Conservation (phyloP, 2,888 invertebrate genomes). For the Apocheima hispidaria region DNA sequence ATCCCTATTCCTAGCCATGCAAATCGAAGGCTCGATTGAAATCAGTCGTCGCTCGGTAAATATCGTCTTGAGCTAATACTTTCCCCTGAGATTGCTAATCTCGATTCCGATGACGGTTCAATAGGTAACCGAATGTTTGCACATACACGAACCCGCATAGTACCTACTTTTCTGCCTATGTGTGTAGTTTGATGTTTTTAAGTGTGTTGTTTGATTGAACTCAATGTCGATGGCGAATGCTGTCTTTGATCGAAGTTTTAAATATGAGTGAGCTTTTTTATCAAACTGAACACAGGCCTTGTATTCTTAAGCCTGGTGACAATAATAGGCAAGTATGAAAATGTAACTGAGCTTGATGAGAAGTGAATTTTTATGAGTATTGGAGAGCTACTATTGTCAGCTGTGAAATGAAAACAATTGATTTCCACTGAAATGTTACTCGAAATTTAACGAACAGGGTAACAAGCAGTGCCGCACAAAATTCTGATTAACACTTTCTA, state of each 20-base stretch:
- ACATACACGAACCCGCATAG: conserved; percentile 43
- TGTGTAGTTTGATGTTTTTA: conserved; percentile 42
- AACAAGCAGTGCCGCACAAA: no score
- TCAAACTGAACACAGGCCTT: not conserved
- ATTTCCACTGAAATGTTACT: no score
- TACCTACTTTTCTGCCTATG: conserved; percentile 32
- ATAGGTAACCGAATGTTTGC: conserved; percentile 37
- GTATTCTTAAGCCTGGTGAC: no score
- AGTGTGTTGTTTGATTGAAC: not conserved
- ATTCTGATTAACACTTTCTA: no score
- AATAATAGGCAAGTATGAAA: no score
- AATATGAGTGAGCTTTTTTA: conserved; percentile 18
- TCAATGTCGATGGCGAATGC: conserved; percentile 4
- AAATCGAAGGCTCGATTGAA: conserved; percentile 79
- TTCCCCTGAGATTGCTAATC: conserved; percentile 80
- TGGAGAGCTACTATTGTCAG: no score
- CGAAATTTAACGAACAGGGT: no score
- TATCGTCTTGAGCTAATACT: conserved; percentile 82
- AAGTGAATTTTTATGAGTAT: no score
- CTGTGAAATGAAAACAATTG: no score
- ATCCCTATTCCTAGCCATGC: conserved; percentile 62
- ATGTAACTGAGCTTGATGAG: no score
- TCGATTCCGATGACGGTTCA: conserved; percentile 57
- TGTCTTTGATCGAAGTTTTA: conserved; percentile 27
- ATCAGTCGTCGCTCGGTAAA: conserved; percentile 78